These are phyloP conservation scores for Phainopepla nitens DNA, from an alignment of 2,113 vertebrate species.

Conservation along the genomic window DNA sequence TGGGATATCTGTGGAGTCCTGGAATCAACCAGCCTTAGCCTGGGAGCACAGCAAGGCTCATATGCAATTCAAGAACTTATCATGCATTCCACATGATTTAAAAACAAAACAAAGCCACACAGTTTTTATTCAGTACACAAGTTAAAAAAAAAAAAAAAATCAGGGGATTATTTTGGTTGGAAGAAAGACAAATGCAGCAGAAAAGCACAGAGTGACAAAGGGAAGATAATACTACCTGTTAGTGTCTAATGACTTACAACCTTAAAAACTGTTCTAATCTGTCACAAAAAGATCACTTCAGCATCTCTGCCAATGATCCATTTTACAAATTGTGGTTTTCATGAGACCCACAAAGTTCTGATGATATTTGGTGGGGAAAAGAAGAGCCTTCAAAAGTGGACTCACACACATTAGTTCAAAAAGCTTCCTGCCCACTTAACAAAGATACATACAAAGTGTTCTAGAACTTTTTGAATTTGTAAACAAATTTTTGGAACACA, in stretches of 20 bases:
- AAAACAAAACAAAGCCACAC: neutral
- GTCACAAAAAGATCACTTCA: neutral
- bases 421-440: constrained; percentile 40
- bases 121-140: neutral
- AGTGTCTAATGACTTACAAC: neutral
- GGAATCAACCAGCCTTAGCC: neutral
- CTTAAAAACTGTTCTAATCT: neutral
- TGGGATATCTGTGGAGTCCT: neutral
- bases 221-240: neutral
- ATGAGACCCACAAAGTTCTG: neutral
- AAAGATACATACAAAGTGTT: constrained; percentile 40
- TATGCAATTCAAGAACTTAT: neutral
- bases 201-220: neutral
- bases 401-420: neutral
- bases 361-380: neutral
- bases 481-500: constrained; percentile 60
- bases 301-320: neutral
- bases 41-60: neutral
- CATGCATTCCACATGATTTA: neutral
- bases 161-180: neutral
- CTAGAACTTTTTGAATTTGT: constrained; percentile 46
- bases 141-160: neutral
- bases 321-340: neutral
- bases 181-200: neutral
- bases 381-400: neutral